Percentiles rank a stretch among this genome's conserved stretches.
Conservation (phyloP, 2,888 invertebrate genomes). For the Torymus auratus region DNA sequence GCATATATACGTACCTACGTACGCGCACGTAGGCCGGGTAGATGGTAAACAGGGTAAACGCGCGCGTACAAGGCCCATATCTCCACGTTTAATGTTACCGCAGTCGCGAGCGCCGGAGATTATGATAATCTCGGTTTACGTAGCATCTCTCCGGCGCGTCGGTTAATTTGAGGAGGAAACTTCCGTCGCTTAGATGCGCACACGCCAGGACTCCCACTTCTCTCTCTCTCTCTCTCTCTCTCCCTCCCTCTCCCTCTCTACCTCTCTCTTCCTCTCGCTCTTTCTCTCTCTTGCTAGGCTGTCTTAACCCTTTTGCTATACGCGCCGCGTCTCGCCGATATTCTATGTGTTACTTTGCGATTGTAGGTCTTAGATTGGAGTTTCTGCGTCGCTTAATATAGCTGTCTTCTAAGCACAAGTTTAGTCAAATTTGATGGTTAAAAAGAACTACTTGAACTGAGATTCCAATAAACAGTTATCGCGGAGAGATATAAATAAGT, state of each 20-base stretch:
- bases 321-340: too few relatives aligned
- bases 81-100: slow-evolving; percentile 74
- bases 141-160: slow-evolving; percentile 61
- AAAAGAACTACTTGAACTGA: too few relatives aligned
- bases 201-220: slow-evolving; percentile 57
- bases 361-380: neutral
- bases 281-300: neutral
- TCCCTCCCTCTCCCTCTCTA: slow-evolving; percentile 22
- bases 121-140: slow-evolving; percentile 77
- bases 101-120: slow-evolving; percentile 73
- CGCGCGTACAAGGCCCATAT: slow-evolving; percentile 67
- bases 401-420: too few relatives aligned
- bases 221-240: neutral
- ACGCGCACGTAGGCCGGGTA: neutral
- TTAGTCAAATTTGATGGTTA: too few relatives aligned
- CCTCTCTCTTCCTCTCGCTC: slow-evolving; percentile 58
- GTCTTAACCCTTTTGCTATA: too few relatives aligned
- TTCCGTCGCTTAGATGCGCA: slow-evolving; percentile 69
- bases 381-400: too few relatives aligned
- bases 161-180: slow-evolving; percentile 75
- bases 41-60: neutral
- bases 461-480: too few relatives aligned
- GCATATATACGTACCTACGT: slow-evolving; percentile 45
- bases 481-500: too few relatives aligned
- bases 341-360: neutral